phyloP scores from a whole-genome alignment of 30 jellyfish, hydroid and myxozoan species.

The Cassiopea xamachana region DNA sequence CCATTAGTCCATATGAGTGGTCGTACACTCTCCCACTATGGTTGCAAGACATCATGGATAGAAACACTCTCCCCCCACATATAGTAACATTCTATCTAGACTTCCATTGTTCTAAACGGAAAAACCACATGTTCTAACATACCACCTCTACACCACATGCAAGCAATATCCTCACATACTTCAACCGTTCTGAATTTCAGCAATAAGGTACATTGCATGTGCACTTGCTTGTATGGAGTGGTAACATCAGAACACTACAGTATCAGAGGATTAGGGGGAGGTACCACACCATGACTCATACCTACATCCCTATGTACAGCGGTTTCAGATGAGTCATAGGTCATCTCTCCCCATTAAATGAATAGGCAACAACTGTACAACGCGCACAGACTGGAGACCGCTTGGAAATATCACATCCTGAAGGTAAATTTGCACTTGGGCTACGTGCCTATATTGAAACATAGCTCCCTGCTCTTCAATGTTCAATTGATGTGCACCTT shows the following conservation, averaged over 20 bases:
- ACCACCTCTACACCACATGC: no score
- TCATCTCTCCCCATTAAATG: constrained; percentile 6
- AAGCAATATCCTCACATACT: constrained; percentile 15
- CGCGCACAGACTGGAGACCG: not conserved
- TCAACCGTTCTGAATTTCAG: constrained; percentile 61
- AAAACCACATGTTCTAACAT: constrained; percentile 7
- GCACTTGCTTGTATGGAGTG: constrained; percentile 58
- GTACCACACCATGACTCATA: not conserved
- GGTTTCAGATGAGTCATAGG: constrained; percentile 18
- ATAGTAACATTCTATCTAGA: no score
- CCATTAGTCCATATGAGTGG: constrained; percentile 35
- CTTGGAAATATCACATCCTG: not conserved
- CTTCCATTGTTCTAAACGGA: constrained; percentile 20
- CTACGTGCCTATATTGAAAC: constrained; percentile 1
- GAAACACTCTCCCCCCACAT: constrained; percentile 2
- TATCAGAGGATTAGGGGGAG: constrained; percentile 7
- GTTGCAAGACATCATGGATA: not conserved
- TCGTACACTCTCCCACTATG: constrained; percentile 23
- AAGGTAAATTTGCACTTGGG: not conserved
- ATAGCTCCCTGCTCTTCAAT: not conserved
- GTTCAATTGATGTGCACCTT: constrained; percentile 31
- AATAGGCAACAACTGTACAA: not conserved
- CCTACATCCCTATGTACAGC: not conserved
- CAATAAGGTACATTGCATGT: constrained; percentile 47
- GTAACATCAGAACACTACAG: not conserved